Evolutionary conservation across 2,113 vertebrate species (phyloP).

Genomic region (Heteronetta atricapilla): DNA sequence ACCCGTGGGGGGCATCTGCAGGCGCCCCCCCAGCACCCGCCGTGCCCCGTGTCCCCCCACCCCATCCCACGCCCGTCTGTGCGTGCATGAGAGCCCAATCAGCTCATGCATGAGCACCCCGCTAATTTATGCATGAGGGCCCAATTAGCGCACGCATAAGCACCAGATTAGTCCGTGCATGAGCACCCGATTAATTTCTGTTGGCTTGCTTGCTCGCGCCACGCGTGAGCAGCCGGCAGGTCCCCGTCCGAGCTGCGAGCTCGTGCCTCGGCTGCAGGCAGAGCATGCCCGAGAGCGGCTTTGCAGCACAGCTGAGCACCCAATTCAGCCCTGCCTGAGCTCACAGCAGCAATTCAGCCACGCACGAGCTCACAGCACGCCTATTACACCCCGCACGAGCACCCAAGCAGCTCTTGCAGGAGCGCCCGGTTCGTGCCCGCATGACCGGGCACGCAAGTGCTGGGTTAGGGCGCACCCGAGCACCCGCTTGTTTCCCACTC

Average conservation of each 20-base stretch:
- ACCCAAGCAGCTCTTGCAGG: background rate
- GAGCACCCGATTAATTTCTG: background rate
- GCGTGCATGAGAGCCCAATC: background rate
- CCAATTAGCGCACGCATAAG: background rate
- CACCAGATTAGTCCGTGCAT: background rate
- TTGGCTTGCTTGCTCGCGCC: background rate
- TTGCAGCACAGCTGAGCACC: background rate
- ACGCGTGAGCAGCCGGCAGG: background rate
- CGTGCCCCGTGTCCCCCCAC: background rate
- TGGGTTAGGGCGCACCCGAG: background rate
- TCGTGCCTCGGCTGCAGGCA: background rate
- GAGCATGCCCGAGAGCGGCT: fast-evolving
- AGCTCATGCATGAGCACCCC: background rate
- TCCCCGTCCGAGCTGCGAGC: background rate
- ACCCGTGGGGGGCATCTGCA: fast-evolving
- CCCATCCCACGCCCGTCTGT: fast-evolving
- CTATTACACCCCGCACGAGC: fast-evolving
- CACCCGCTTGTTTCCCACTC: fast-evolving
- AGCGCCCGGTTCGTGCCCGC: fast-evolving
- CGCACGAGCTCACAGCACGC: background rate
- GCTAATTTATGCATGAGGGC: background rate
- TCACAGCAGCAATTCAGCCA: fast-evolving
- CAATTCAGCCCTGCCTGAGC: background rate
- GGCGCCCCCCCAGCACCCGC: background rate
- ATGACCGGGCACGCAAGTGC: background rate